Conservation (phyloP, 1,140 invertebrate genomes). For the Drosophila lowei region DNA sequence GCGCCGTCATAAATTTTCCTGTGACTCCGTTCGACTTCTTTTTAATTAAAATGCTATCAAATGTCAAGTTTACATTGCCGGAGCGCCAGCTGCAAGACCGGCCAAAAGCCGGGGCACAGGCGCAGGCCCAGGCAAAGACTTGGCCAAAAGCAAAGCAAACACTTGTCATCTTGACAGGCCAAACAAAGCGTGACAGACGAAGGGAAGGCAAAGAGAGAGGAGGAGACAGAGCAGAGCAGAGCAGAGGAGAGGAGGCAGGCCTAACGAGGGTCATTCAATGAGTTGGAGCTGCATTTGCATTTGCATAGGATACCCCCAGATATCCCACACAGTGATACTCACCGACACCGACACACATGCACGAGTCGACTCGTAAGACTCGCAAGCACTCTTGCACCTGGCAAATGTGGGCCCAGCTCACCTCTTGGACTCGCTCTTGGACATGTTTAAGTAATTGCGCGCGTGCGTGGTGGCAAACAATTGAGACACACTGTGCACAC, state of each 20-base stretch:
- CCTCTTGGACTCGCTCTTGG: constrained; percentile 63
- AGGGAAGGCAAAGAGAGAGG: constrained; percentile 24
- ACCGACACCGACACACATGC: constrained; percentile 1
- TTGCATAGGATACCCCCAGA: constrained; percentile 66
- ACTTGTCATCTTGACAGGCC: constrained; percentile 81
- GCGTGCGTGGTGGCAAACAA: constrained; percentile 79
- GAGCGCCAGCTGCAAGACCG: constrained; percentile 62
- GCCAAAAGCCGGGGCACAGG: not conserved
- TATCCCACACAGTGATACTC: constrained; percentile 4
- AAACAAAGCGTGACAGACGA: constrained; percentile 80
- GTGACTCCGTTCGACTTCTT: constrained; percentile 60
- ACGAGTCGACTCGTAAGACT: not conserved
- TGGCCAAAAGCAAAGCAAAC: constrained; percentile 69
- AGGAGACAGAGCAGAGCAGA: constrained; percentile 6
- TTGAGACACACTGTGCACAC: constrained; percentile 71
- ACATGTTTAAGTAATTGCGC: constrained; percentile 77
- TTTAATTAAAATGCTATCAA: constrained; percentile 82
- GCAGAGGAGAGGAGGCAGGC: constrained; percentile 27
- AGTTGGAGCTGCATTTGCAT: constrained; percentile 57
- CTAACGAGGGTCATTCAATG: constrained; percentile 77
- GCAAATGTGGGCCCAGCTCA: constrained; percentile 71
- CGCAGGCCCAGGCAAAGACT: constrained; percentile 19
- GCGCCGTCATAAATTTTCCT: constrained; percentile 68
- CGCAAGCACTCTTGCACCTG: constrained; percentile 11
- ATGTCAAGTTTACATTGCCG: constrained; percentile 77